These are phyloP conservation scores for Hippocampus comes DNA, from an alignment of 2,113 vertebrate genomes.

Conservation along the genomic window DNA sequence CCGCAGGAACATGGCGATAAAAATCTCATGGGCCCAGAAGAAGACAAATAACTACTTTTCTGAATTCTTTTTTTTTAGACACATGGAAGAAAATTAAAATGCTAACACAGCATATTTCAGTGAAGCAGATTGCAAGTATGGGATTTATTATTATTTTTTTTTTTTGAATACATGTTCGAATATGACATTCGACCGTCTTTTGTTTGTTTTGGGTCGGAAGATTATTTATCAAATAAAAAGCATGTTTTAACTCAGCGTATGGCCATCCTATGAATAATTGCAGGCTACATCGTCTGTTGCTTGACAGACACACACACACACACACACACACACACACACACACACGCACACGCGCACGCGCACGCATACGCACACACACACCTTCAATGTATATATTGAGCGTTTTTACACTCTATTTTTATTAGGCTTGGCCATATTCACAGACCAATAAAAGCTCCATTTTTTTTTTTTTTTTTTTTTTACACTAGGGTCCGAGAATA, in stretches of 20 bases:
- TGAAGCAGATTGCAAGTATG: neutral
- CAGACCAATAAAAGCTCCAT: constrained; percentile 7
- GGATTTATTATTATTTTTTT: no score
- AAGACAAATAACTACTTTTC: constrained; percentile 53
- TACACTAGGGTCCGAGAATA: constrained; percentile 14
- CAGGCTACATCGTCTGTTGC: neutral
- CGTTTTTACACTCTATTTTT: constrained; percentile 4
- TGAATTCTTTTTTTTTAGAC: neutral
- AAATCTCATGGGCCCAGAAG: constrained; percentile 49
- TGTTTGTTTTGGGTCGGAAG: neutral
- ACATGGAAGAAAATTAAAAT: constrained; percentile 18
- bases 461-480: constrained; percentile 10
- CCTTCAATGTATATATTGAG: constrained; percentile 3
- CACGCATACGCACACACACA: neutral
- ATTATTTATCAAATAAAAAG: neutral
- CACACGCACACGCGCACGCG: neutral
- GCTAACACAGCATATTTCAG: neutral
- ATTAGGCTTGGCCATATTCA: constrained; percentile 15
- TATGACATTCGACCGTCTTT: neutral
- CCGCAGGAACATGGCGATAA: constrained; percentile 53
- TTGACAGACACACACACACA: constrained; percentile 1
- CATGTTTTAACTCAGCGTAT: neutral
- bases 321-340: neutral
- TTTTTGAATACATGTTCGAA: no score
- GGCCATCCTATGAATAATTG: neutral